Evolutionary conservation across 2,113 vertebrate species (phyloP), one percentile per base, ranked within the genome.

Genomic region (Lagenorhynchus albirostris): DNA sequence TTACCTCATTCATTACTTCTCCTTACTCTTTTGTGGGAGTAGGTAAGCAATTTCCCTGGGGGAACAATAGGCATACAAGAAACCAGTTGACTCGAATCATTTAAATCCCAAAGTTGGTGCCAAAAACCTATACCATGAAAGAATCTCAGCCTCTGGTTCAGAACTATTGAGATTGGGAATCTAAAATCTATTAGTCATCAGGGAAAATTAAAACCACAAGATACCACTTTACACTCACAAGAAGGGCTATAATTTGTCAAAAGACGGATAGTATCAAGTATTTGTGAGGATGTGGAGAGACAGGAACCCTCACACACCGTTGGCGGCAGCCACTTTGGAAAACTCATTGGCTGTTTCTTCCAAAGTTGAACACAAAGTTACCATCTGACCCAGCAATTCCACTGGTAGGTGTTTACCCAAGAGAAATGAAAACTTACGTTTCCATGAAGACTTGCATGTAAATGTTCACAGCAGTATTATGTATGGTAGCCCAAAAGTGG

Each of bases 51-150:
- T 18, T 17, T 38, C 20, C 44, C 21, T 3, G 55, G 3, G 53
- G 8, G 3, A 25, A 17, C 44, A 23, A 58, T 2, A n/a, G 15
- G 3, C 4, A 0, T 0, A 53, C 50, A 38, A 29, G n/a, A 29
- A 41, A 76, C 36, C 11, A 2, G 17, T 3, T n/a, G 41, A 29
- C 29, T 21, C 8, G 36, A n/a, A 15, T 18, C 23, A 5, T 2
- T 47, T 6, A 15, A 33, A 77, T 14, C 55, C n/a, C 86, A n/a
- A 36, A 23, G 29, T 23, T 26, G 21, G 15, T 15, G 18, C 47
- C 63, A 23, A 9, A 62, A 23, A 31, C 9, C 29, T 12, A 11
- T 3, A 2, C 2, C 1, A 6, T 13, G 13, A 29, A 10, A 23
- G 62, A 13, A 25, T 31, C 2, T 9, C 20, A 29, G 21, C 31